Evolutionary conservation across 2,113 vertebrate genomes (phyloP).

Genomic region (Gorsachius goisagi): DNA sequence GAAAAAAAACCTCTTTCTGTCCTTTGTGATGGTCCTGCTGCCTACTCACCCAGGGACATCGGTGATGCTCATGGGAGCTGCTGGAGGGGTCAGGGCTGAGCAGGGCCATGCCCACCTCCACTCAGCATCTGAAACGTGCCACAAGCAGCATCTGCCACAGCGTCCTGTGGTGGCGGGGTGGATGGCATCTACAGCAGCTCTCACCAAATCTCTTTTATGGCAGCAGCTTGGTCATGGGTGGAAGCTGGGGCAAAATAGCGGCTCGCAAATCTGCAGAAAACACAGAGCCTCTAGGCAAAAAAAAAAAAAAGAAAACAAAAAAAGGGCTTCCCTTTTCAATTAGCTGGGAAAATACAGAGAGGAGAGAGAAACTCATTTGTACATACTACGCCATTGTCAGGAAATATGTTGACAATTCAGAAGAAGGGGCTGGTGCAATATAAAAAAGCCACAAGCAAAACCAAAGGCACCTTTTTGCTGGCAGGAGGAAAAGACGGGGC

Average conservation of each 20-base stretch:
- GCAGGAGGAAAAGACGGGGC: neutral
- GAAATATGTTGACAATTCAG: neutral
- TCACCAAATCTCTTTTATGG: neutral
- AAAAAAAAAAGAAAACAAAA: too few relatives aligned
- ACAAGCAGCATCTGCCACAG: neutral
- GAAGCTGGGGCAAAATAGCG: neutral
- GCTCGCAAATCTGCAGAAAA: neutral
- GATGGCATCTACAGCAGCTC: neutral
- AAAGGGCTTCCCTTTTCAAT: neutral
- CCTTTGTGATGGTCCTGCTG: neutral
- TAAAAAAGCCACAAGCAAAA: neutral
- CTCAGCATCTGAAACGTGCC: neutral
- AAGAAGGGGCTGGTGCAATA: neutral
- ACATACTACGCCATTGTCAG: fast-evolving
- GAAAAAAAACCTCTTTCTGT: neutral
- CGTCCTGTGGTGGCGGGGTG: fast-evolving
- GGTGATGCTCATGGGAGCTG: neutral
- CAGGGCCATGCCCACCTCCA: fast-evolving
- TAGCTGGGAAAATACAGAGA: neutral
- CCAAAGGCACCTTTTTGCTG: neutral
- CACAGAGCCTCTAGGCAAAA: neutral
- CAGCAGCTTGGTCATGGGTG: neutral
- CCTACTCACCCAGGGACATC: neutral
- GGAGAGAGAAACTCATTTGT: neutral
- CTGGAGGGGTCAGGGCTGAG: neutral